Base-by-base conservation (phyloP, 1,140 invertebrate genomes). In the Palaemon carinicauda region DNA sequence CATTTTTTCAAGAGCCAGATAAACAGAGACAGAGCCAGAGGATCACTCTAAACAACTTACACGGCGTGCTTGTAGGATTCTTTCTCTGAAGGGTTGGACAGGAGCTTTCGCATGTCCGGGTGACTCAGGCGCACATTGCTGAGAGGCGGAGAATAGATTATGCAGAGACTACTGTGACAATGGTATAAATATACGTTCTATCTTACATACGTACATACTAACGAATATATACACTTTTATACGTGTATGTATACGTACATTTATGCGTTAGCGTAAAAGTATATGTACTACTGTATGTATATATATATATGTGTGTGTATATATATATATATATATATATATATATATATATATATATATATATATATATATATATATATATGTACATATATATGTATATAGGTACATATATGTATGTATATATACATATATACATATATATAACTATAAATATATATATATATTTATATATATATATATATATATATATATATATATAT, bases 61-160 rank as follows among this genome's bases (percentile, higher is more conserved):
- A 78, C 75, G 14, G 75, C 19, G 75, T 78, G 75, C 19, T 78
- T 78, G 75, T 78, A 78, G 50, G 75, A 78, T 17, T 78, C 75
- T 78, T 78, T 78, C 75, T 78, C 75, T 5, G 75, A 78, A 7
- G 75, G 75, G 24, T 78, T 78, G 19, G 75, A 50, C 9, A 78
- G 75, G 3, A 78, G 75, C 21, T 78, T 78, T 27, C 75, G 31
- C 50, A 78, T 78, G 50, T 78, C 75, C 50, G 75, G 75, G 29
- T 78, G 75, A 27, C 75, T 78, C 51, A 78, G 75, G 2, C 75
- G 50, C 14, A 78, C 75, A 17, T 51, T 78, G 75, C 19, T 53
- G 75, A 21, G 75, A 27, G 41, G 41, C 41, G 33, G 50, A 50
- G 52, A 7, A 50, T 78, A 21, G 3, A 51, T 78, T 78, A 78